Evolutionary conservation across 2,888 invertebrate genomes (phyloP).

Genomic region (Tuta absoluta): DNA sequence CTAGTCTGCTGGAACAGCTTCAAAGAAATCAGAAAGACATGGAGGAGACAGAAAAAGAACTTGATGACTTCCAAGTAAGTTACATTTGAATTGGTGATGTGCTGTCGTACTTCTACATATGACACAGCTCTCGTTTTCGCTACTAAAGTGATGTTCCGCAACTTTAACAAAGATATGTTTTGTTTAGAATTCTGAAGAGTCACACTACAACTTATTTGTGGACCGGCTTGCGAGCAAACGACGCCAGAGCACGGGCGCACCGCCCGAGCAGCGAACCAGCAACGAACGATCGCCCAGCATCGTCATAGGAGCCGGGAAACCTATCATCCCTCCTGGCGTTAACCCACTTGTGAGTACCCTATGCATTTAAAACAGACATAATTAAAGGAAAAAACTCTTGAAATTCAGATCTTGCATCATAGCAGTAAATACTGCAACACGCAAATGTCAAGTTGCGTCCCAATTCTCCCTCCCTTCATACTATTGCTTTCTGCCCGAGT

Average conservation of each 20-base stretch:
- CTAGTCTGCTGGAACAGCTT: constrained; percentile 90
- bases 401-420: background rate
- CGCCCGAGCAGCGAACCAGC: constrained; percentile 58
- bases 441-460: no score
- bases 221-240: constrained; percentile 88
- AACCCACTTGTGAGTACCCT: constrained; percentile 64
- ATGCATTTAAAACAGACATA: background rate
- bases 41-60: constrained; percentile 86
- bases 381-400: no score
- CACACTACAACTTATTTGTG: constrained; percentile 87
- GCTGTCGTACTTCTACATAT: no score
- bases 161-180: background rate
- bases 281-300: constrained; percentile 73
- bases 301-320: constrained; percentile 73
- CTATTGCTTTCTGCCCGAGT: no score
- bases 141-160: background rate
- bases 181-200: constrained; percentile 84
- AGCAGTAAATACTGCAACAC: no score
- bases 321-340: constrained; percentile 68
- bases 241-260: constrained; percentile 84
- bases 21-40: constrained; percentile 92
- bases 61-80: constrained; percentile 86
- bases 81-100: no score
- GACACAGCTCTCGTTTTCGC: no score
- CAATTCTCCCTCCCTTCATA: no score